Evolutionary conservation across 1,140 invertebrate genomes (phyloP), one percentile per base, ranked within the genome.

Genomic region (Eriosoma lanigerum): DNA sequence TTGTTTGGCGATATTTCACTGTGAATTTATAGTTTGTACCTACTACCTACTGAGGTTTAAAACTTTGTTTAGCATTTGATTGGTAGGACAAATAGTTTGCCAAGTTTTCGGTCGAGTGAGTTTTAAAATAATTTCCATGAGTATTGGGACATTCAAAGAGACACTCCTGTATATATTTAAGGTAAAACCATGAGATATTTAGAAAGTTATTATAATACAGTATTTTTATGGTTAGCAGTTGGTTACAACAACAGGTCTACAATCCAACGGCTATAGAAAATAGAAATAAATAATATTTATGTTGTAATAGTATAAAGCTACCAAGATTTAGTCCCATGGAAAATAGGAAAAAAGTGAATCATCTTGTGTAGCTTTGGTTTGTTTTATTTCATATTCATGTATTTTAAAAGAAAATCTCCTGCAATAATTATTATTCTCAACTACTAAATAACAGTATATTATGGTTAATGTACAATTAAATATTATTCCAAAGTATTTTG

Each of bases 21-120:
- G 54, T 58, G 21, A 58, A 58, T 58, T 58, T 58, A 58, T 24
- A 24, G 54, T n/a, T n/a, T n/a, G n/a, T n/a, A n/a, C n/a, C 21
- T 4, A 8, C 3, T 38, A 38, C 32, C 32, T 8, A 9, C 21
- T 1, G 54, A 26, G 54, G 54, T 58, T 58, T 26, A 26, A 24
- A 58, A 58, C 54, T 58, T 58, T 10, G 1, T 3, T 5, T 26
- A 58, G 21, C 21, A 13, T 58, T 58, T 58, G 21, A 58, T 38
- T n/a, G 54, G 21, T 24, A 26, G 5, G 54, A 24, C 21, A 58
- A 1, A 15, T 13, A 13, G 9, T 48, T 15, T 15, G 54, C 9
- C 21, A 58, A 58, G 21, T 58, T 58, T 58, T n/a, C n/a, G 21
- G 6, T n/a, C 10, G 8, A 58, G 21, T 8, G 24, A 68, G 21